phyloP scores from a whole-genome alignment of 1,140 invertebrate species.

The Drosophila santomea region DNA sequence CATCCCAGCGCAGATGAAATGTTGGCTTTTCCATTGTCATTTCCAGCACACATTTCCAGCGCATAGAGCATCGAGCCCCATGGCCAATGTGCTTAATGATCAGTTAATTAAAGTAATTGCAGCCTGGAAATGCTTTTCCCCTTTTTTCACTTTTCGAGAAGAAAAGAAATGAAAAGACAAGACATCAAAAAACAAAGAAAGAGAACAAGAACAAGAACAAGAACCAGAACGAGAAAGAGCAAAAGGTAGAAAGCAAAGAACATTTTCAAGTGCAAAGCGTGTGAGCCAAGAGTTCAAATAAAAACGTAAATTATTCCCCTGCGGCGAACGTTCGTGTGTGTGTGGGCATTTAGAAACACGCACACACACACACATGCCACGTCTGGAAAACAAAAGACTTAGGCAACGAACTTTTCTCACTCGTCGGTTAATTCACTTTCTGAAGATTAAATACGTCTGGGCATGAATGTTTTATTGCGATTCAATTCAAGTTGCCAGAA shows the following conservation, averaged over 20 bases:
- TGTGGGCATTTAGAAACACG: conserved; percentile 26
- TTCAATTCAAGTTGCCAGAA: neutral
- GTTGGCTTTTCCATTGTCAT: conserved; percentile 73
- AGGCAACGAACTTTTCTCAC: conserved; percentile 70
- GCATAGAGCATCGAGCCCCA: conserved; percentile 1
- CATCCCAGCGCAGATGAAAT: conserved; percentile 22
- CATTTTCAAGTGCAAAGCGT: conserved; percentile 75
- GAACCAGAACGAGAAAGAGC: conserved; percentile 7
- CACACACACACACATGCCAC: conserved; percentile 12
- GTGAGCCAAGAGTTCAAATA: conserved; percentile 73
- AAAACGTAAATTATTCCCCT: conserved; percentile 55
- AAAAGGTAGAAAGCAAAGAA: conserved; percentile 44
- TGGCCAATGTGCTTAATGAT: conserved; percentile 74
- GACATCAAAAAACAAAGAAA: conserved; percentile 15
- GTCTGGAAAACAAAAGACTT: conserved; percentile 74
- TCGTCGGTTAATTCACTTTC: conserved; percentile 32
- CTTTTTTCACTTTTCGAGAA: conserved; percentile 24
- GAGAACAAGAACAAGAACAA: conserved; percentile 44
- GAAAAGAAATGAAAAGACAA: conserved; percentile 47
- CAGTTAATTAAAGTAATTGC: conserved; percentile 82
- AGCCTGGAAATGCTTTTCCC: conserved; percentile 42
- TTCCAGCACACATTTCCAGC: conserved; percentile 45
- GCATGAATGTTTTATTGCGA: neutral
- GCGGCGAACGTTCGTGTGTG: conserved; percentile 3
- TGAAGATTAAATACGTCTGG: conserved; percentile 2